Evolutionary conservation across 2,797 vertebrate genomes (phyloP).

Genomic region (Hemibagrus guttatus): DNA sequence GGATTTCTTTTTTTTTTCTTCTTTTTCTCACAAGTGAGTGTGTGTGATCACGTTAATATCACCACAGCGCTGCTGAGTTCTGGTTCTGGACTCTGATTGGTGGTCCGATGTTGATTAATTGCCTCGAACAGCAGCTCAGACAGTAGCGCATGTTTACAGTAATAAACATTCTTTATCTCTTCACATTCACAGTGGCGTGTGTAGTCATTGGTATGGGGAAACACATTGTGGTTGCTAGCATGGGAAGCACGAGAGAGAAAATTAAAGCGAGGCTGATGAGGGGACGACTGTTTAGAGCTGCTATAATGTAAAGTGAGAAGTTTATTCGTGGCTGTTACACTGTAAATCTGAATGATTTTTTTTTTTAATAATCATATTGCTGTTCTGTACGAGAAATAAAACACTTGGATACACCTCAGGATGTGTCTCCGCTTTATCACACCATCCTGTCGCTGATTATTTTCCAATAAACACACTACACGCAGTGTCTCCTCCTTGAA

Average conservation of each 20-base stretch:
- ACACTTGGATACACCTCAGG: too few relatives aligned
- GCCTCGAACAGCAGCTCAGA: background rate
- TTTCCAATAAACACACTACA: too few relatives aligned
- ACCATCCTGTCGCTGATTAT: too few relatives aligned
- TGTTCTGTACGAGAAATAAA: background rate
- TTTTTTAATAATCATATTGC: too few relatives aligned
- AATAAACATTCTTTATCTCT: background rate
- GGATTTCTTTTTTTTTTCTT: background rate
- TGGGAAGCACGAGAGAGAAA: too few relatives aligned
- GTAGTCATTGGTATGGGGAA: too few relatives aligned
- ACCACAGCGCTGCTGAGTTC: background rate
- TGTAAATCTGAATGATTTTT: too few relatives aligned
- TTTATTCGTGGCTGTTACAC: too few relatives aligned
- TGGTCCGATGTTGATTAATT: background rate
- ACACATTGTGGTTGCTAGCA: too few relatives aligned
- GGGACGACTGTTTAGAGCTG: too few relatives aligned
- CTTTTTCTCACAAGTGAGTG: background rate
- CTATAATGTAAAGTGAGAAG: too few relatives aligned
- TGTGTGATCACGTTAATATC: background rate
- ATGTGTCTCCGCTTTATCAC: background rate
- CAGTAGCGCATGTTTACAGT: background rate
- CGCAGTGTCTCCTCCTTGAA: background rate
- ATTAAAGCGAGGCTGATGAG: too few relatives aligned
- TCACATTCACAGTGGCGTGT: background rate
- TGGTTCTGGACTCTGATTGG: background rate